These are phyloP conservation scores for Peromyscus californicus DNA, from an alignment of 2,113 vertebrate species.

Conservation along the genomic window DNA sequence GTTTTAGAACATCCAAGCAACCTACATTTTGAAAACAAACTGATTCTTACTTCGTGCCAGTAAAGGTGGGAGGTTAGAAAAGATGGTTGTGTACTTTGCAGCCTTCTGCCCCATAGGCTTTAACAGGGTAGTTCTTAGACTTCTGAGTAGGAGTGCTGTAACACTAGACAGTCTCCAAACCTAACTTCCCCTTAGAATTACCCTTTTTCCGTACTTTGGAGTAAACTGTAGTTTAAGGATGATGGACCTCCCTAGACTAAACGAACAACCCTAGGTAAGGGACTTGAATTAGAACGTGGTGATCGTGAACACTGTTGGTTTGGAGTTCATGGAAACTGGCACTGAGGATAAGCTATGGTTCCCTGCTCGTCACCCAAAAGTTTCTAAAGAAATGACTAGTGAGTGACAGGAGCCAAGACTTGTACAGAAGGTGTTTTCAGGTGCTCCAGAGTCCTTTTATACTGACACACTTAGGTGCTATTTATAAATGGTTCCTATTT, in stretches of 20 bases:
- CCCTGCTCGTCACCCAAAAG: not conserved
- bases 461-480: not conserved
- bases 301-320: not conserved
- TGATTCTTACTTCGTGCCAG: not conserved
- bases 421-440: conserved; percentile 5
- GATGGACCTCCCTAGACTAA: not conserved
- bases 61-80: not conserved
- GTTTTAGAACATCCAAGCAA: not conserved
- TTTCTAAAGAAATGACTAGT: conserved; percentile 5
- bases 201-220: not conserved
- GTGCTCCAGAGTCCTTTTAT: not conserved
- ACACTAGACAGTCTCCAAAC: not conserved
- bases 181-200: not conserved
- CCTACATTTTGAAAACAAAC: not conserved
- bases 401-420: not conserved
- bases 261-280: not conserved
- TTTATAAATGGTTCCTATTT: conserved; percentile 12
- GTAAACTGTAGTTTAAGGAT: not conserved
- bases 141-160: not conserved
- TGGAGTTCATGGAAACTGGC: not conserved
- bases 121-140: not conserved
- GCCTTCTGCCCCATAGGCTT: not conserved
- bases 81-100: not conserved
- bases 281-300: not conserved
- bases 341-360: not conserved